Percentiles rank a stretch among this genome's conserved stretches.
These are phyloP conservation scores for Sylvilagus floridanus DNA, from an alignment of 2,797 vertebrate species.

Conservation along the genomic window DNA sequence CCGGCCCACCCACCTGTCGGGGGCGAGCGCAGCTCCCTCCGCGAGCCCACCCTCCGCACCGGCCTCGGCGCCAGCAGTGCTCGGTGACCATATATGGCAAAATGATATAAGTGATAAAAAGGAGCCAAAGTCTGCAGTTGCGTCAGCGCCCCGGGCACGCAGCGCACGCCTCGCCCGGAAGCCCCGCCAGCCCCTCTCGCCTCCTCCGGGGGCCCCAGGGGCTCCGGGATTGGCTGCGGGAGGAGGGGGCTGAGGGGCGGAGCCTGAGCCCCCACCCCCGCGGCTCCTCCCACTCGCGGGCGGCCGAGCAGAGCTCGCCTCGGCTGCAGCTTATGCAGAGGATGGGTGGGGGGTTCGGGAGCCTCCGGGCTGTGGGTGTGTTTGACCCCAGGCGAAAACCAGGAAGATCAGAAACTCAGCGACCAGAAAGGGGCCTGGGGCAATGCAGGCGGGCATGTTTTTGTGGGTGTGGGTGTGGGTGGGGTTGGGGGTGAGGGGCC, in stretches of 20 bases:
- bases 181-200: neutral
- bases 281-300: rapidly evolving
- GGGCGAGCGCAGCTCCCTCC: constrained; percentile 88
- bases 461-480: neutral
- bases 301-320: too few relatives aligned
- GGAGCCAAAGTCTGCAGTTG: constrained; percentile 78
- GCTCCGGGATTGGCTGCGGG: constrained; percentile 52
- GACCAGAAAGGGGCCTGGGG: neutral
- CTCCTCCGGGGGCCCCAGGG: constrained; percentile 26
- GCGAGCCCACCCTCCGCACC: constrained; percentile 89
- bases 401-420: neutral
- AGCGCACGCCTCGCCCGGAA: neutral
- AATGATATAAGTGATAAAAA: constrained; percentile 86
- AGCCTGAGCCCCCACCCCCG: neutral
- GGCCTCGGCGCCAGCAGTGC: constrained; percentile 86
- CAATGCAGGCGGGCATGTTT: neutral
- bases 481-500: neutral
- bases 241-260: neutral
- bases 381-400: constrained; percentile 48
- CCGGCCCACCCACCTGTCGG: constrained; percentile 80
- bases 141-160: constrained; percentile 67
- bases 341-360: neutral
- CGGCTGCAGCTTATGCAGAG: too few relatives aligned
- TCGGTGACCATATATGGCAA: constrained; percentile 90
- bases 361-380: neutral